Percentiles rank a stretch among this genome's conserved stretches.
Evolutionary conservation across 92 coral and sea anemone genomes (phyloP).

Genomic region (Scolanthus callimorphus): DNA sequence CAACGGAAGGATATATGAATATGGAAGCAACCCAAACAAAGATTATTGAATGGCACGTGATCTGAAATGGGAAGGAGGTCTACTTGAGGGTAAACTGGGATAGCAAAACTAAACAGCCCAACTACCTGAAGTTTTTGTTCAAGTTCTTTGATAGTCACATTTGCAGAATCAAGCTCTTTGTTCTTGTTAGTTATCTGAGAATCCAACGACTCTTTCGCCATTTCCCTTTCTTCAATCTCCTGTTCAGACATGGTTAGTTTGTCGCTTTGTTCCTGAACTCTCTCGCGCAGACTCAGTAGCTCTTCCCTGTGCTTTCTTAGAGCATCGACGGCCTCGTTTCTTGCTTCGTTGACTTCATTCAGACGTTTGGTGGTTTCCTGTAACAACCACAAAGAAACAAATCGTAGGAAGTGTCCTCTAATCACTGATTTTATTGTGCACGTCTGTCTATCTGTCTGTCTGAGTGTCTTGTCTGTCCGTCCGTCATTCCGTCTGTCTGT

Average conservation of each 20-base stretch:
- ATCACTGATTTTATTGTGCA: no score
- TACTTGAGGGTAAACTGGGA: no score
- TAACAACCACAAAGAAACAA: no score
- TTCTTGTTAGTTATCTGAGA: constrained; percentile 11
- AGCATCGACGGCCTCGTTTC: constrained; percentile 59
- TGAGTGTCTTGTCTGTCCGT: no score
- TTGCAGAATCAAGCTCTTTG: constrained; percentile 4
- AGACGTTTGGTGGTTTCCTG: constrained; percentile 62
- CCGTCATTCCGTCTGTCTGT: no score
- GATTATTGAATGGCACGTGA: no score
- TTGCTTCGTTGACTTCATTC: constrained; percentile 48
- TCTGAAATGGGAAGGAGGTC: no score
- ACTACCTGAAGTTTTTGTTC: neutral
- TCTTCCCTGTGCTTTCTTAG: constrained; percentile 70
- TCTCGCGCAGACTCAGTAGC: constrained; percentile 39
- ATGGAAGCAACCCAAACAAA: no score
- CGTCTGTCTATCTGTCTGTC: no score
- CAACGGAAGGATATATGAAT: no score
- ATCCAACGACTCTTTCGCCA: constrained; percentile 4
- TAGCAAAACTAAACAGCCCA: no score
- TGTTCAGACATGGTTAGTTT: constrained; percentile 34
- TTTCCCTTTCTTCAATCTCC: constrained; percentile 22
- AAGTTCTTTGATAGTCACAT: constrained; percentile 3
- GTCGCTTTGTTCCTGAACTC: constrained; percentile 27
- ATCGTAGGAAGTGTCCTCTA: no score